Percentiles rank a stretch among this genome's conserved stretches.
Evolutionary conservation across 1,140 invertebrate genomes (phyloP).

Genomic region (Leptestheria dahalacensis): DNA sequence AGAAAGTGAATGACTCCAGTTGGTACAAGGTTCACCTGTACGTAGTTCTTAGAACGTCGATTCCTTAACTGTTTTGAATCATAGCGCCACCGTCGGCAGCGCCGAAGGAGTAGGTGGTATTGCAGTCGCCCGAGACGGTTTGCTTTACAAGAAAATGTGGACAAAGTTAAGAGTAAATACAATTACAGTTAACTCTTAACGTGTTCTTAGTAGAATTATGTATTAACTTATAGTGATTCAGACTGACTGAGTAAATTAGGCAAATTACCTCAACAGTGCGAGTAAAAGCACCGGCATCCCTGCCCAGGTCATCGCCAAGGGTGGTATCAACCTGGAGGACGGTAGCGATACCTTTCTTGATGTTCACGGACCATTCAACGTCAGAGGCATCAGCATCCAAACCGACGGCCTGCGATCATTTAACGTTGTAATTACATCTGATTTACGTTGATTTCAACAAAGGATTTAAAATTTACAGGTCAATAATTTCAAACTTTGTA

Average conservation of each 20-base stretch:
- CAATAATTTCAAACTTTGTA: not conserved
- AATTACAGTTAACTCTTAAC: no score
- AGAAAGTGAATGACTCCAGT: no score
- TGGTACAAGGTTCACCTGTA: no score
- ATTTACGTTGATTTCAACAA: not conserved
- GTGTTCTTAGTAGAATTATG: no score
- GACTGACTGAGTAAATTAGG: not conserved
- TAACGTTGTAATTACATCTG: not conserved
- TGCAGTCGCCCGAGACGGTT: slow-evolving; percentile 12
- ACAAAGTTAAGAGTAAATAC: no score
- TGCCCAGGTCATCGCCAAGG: slow-evolving; percentile 13
- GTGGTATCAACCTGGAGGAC: slow-evolving; percentile 11
- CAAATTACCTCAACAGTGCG: slow-evolving; percentile 14
- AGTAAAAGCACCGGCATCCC: slow-evolving; percentile 4
- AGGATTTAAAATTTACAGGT: not conserved
- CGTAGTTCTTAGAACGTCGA: no score
- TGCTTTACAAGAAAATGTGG: no score
- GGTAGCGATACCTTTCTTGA: slow-evolving; percentile 17
- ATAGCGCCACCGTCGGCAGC: slow-evolving; percentile 10
- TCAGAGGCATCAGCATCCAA: slow-evolving; percentile 15
- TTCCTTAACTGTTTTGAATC: no score
- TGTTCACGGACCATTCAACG: slow-evolving; percentile 15
- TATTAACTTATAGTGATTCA: not conserved
- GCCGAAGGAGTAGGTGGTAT: slow-evolving; percentile 17
- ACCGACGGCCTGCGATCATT: not conserved